Conservation (phyloP, 2,888 invertebrate genomes). For the Smittia aterrima region DNA sequence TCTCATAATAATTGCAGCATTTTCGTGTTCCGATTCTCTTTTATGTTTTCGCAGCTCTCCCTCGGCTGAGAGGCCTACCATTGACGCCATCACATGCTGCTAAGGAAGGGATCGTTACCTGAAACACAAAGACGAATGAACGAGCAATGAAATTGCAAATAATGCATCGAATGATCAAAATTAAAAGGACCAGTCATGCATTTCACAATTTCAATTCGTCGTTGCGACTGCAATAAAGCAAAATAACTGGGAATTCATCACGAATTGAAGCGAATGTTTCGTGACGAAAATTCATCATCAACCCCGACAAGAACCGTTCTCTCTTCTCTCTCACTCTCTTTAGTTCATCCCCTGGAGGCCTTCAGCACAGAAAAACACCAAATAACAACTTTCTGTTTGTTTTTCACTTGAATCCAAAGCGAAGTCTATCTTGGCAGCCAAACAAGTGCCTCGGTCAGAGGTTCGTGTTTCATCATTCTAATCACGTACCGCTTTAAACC, state of each 20-base stretch:
- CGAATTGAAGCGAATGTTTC: background rate
- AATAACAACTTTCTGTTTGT: background rate
- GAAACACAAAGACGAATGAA: background rate
- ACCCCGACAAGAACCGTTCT: background rate
- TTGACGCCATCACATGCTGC: slow-evolving; percentile 38
- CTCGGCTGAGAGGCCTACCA: background rate
- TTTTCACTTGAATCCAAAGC: background rate
- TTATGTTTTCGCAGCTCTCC: background rate
- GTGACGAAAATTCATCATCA: slow-evolving; percentile 18
- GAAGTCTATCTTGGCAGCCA: background rate
- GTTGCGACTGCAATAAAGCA: background rate
- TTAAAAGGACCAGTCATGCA: slow-evolving; percentile 29
- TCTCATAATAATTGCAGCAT: slow-evolving; percentile 3
- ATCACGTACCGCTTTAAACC: slow-evolving; percentile 28
- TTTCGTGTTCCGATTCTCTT: background rate
- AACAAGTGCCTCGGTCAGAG: slow-evolving; percentile 4
- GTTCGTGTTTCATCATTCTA: slow-evolving; percentile 20
- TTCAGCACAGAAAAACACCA: background rate
- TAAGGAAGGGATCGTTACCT: slow-evolving; percentile 8
- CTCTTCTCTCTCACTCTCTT: background rate
- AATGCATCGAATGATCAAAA: slow-evolving; percentile 2
- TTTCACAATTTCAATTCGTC: slow-evolving; percentile 1
- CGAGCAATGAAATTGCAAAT: slow-evolving; percentile 11
- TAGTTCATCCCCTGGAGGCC: background rate
- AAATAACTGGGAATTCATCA: background rate